Evolutionary conservation across 2,797 vertebrate species (phyloP).

Genomic region (Etheostoma nigrum): DNA sequence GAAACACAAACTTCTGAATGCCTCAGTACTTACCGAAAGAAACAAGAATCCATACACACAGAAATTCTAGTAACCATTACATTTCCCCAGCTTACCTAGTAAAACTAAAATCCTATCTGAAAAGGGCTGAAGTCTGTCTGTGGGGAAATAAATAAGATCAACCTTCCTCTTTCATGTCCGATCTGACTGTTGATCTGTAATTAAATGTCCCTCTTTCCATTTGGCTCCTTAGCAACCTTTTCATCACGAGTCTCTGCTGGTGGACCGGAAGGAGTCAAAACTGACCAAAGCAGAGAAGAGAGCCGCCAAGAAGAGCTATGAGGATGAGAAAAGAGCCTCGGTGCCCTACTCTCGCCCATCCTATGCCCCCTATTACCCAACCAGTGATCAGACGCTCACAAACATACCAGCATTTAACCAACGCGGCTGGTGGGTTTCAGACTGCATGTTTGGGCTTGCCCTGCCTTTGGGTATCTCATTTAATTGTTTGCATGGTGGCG

Average conservation of each 20-base stretch:
- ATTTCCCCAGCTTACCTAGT: not conserved
- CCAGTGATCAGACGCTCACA: slow-evolving; percentile 91
- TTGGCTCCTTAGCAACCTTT: slow-evolving; percentile 90
- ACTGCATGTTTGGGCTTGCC: not conserved
- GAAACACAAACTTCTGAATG: not conserved
- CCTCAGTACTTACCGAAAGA: not conserved
- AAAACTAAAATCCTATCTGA: not conserved
- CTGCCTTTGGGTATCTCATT: not conserved
- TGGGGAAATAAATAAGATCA: slow-evolving; percentile 6
- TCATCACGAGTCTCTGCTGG: slow-evolving; percentile 96
- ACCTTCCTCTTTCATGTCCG: not conserved
- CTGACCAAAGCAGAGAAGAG: slow-evolving; percentile 99
- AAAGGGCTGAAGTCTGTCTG: not conserved
- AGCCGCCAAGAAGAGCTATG: slow-evolving; percentile 98
- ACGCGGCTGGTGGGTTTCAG: slow-evolving; percentile 87
- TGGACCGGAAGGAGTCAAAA: slow-evolving; percentile 98
- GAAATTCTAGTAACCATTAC: not conserved
- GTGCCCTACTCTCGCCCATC: slow-evolving; percentile 96
- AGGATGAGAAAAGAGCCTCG: slow-evolving; percentile 97
- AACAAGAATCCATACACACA: not conserved
- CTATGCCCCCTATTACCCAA: slow-evolving; percentile 97
- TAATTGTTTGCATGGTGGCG: not conserved
- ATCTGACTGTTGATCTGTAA: not conserved
- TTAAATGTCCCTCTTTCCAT: not conserved
- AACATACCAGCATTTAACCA: slow-evolving; percentile 97